Conservation (phyloP, 1,140 invertebrate genomes). For the Dryas iulia region DNA sequence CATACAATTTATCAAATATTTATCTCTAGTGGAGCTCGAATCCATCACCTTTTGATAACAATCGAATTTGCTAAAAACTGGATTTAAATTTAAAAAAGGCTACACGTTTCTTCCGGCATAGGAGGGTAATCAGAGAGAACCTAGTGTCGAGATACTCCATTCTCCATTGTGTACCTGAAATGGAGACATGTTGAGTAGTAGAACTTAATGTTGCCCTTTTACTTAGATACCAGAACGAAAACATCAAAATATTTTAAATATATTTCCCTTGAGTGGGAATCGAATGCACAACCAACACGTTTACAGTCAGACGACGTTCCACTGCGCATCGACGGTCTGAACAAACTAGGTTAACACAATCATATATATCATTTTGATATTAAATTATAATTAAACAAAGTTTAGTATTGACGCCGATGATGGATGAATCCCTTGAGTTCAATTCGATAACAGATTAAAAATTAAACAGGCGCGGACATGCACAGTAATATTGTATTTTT, state of each 20-base stretch:
- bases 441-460: slow-evolving; percentile 10
- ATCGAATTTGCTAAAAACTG: too few species aligned
- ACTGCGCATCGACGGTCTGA: not conserved
- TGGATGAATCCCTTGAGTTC: slow-evolving; percentile 10
- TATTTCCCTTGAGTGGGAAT: not conserved
- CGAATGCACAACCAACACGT: not conserved
- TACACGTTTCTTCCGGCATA: too few species aligned
- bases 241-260: not conserved
- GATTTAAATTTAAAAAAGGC: too few species aligned
- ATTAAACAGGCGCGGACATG: not conserved
- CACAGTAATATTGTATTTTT: not conserved
- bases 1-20: too few species aligned
- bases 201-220: not conserved
- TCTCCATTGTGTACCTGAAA: too few species aligned
- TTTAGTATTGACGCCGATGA: slow-evolving; percentile 10
- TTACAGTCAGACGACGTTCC: not conserved
- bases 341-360: too few species aligned
- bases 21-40: too few species aligned
- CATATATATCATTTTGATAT: not conserved
- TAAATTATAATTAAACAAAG: not conserved
- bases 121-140: too few species aligned
- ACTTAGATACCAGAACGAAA: not conserved
- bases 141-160: too few species aligned
- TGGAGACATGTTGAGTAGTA: not conserved
- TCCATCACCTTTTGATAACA: too few species aligned